These are phyloP conservation scores for Anas bahamensis DNA, from an alignment of 2,797 vertebrate species.

Conservation along the genomic window DNA sequence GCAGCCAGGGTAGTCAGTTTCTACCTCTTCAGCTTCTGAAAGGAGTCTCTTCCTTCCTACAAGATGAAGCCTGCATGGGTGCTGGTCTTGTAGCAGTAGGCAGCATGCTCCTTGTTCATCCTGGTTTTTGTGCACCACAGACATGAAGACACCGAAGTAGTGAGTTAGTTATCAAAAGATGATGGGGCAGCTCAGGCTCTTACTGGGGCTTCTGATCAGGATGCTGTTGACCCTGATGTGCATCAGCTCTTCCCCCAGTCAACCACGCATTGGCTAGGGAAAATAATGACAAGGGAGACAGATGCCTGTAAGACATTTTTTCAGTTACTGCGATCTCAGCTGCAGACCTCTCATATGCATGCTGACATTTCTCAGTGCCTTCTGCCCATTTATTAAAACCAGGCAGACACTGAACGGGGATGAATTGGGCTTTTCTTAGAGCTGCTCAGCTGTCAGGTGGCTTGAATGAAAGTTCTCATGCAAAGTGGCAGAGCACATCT, in stretches of 20 bases:
- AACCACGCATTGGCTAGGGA: neutral
- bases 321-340: neutral
- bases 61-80: neutral
- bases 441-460: neutral
- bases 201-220: neutral
- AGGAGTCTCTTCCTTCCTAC: neutral
- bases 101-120: neutral
- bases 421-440: neutral
- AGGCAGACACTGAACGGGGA: neutral
- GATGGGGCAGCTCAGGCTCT: neutral
- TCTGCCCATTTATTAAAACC: neutral
- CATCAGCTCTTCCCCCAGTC: neutral
- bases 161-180: neutral
- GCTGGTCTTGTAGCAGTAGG: neutral
- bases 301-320: no score
- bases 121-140: fast-evolving
- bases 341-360: neutral
- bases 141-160: neutral
- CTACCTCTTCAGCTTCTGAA: neutral
- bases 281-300: neutral
- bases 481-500: neutral
- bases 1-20: neutral
- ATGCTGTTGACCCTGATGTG: neutral
- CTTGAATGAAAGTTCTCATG: neutral
- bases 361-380: neutral